Conservation (phyloP, 1,140 invertebrate species). For the Ceratina australensis region DNA sequence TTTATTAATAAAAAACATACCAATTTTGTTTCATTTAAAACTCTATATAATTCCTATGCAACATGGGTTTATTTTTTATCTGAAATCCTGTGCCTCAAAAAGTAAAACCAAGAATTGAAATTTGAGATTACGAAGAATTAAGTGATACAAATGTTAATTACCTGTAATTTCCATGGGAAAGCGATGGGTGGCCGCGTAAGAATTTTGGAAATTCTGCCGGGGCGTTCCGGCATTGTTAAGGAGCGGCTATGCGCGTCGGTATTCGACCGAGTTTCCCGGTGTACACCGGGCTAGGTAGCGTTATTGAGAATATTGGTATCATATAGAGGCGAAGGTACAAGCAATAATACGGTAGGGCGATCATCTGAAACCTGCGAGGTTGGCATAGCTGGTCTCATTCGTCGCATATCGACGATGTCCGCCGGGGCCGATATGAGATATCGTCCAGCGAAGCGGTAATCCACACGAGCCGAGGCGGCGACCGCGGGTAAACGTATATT, state of each 20-base stretch:
- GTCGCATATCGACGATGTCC: conserved; percentile 79
- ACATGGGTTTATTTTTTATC: too few species aligned
- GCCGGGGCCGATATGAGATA: conserved; percentile 77
- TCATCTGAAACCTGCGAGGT: conserved; percentile 72
- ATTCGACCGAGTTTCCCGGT: conserved; percentile 24
- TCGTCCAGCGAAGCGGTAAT: conserved; percentile 72
- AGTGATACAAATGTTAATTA: too few species aligned
- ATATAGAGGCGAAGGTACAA: conserved; percentile 64
- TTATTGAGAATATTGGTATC: conserved; percentile 73
- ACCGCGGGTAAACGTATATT: conserved; percentile 74
- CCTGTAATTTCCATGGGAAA: too few species aligned
- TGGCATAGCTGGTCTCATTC: conserved; percentile 76
- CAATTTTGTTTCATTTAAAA: too few species aligned
- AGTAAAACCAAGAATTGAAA: too few species aligned
- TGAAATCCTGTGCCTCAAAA: too few species aligned
- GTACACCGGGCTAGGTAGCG: conserved; percentile 39
- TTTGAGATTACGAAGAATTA: too few species aligned
- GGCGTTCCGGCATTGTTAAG: conserved; percentile 14
- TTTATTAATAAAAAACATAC: too few species aligned
- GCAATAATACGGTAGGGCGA: conserved; percentile 73
- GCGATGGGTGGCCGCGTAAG: background rate
- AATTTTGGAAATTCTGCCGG: conserved; percentile 33
- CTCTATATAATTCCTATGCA: too few species aligned
- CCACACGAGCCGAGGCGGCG: conserved; percentile 60
- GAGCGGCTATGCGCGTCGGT: conserved; percentile 9